Conservation (phyloP, 2,888 invertebrate species). For the Nomada lathburiana region DNA sequence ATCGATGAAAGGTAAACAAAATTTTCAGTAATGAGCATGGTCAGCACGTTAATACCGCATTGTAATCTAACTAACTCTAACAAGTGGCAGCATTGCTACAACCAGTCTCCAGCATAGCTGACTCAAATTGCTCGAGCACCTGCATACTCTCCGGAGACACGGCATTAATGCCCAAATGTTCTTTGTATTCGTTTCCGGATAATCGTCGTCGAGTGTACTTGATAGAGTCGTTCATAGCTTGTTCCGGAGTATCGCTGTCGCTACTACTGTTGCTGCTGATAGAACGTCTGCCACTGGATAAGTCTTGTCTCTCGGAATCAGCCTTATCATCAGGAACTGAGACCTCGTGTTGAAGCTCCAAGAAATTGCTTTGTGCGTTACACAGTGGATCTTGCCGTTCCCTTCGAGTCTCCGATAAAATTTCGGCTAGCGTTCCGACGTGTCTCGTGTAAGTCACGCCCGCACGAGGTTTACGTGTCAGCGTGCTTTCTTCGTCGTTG, state of each 20-base stretch:
- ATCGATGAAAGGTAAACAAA: conserved; percentile 19
- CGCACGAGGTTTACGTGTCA: conserved; percentile 23
- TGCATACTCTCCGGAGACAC: conserved; percentile 76
- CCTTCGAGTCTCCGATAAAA: conserved; percentile 44
- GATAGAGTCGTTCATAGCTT: conserved; percentile 54
- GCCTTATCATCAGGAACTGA: conserved; percentile 77
- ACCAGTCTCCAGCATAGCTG: conserved; percentile 73
- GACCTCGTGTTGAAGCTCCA: conserved; percentile 68
- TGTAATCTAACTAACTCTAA: conserved; percentile 69
- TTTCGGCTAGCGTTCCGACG: conserved; percentile 35
- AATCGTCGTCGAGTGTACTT: conserved; percentile 46
- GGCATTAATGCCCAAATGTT: conserved; percentile 68
- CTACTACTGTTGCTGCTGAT: conserved; percentile 58
- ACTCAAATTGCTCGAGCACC: conserved; percentile 77
- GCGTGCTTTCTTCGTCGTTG: conserved; percentile 47
- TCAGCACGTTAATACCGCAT: conserved; percentile 50
- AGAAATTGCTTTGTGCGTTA: conserved; percentile 70
- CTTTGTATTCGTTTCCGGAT: conserved; percentile 59
- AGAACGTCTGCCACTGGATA: conserved; percentile 68
- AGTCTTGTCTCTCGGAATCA: conserved; percentile 77
- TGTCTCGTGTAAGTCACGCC: conserved; percentile 44
- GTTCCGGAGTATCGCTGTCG: conserved; percentile 66
- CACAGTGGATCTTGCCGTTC: conserved; percentile 47
- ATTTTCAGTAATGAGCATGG: conserved; percentile 59
- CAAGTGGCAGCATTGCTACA: conserved; percentile 75